Base-by-base conservation (phyloP, 2,797 vertebrate species). In the Enteromius paludinosus region DNA sequence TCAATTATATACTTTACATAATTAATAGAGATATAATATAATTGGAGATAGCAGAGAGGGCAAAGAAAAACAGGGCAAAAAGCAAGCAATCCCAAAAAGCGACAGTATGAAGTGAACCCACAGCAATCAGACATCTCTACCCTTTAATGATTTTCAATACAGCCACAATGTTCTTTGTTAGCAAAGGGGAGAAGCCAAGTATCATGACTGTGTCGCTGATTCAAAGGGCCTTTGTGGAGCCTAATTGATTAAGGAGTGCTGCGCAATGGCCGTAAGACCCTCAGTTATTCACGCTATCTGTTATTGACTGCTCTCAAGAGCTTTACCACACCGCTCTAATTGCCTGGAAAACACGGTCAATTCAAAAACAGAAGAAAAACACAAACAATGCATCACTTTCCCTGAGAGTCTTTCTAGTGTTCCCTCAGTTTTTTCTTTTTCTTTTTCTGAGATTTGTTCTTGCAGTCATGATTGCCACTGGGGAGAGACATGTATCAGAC, bases 191-290 rank as follows among this genome's bases (percentile, higher is more conserved):
- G 72, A 47, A 73, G 68, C 18, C 47, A 62, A 79, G 69, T 61
- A 78, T 82, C 20, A 10, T 5, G 54, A 56, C 70, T 54, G 74
- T 70, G 81, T 30, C 54, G 54, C 52, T 64, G 81, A 80, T 75
- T 86, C 74, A 65, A 71, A 66, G 20, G 66, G 72, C 38, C 56
- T 86, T 83, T 83, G 82, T 84, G 79, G 28, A 78, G 59, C 66
- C 61, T 82, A 84, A 86, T 86, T 79, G 83, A 86, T 84, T 77
- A 78, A 52, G 28, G 38, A 61, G 72, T 20, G 73, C 80, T 74
- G 65, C 49, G 74, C 76, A 15, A 20, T 76, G 64, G 28, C 65
- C 20, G 20, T 62, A 77, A 70, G 66, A 65, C 64, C 52, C 62
- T 70, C 70, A 30, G 65, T 80, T 65, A 75, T 83, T 71, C 75